Evolutionary conservation across 2,888 invertebrate species (phyloP).

Genomic region (Drosophila demipolita): DNA sequence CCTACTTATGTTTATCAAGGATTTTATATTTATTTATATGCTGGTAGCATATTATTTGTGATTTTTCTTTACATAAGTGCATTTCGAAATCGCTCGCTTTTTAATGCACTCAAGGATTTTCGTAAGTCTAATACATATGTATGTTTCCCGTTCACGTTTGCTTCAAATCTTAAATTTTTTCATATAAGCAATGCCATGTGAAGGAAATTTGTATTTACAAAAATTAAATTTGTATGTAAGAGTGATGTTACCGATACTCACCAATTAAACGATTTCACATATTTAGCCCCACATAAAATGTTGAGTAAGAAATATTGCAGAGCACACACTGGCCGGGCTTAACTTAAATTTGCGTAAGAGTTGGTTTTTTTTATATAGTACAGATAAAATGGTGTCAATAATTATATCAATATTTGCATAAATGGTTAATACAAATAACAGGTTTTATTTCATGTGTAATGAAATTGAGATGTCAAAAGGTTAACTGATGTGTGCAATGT

Average conservation of each 20-base stretch:
- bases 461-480: background rate
- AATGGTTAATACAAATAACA: background rate
- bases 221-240: background rate
- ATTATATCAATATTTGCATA: background rate
- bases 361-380: background rate
- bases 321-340: background rate
- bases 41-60: slow-evolving; percentile 91
- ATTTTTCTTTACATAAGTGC: slow-evolving; percentile 89
- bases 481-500: background rate
- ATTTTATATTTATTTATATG: slow-evolving; percentile 93
- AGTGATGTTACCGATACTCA: background rate
- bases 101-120: slow-evolving; percentile 86
- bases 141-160: background rate
- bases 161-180: background rate
- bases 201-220: background rate
- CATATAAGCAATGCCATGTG: background rate
- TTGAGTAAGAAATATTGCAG: background rate
- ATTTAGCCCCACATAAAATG: background rate
- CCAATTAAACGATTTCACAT: background rate
- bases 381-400: background rate
- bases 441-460: background rate
- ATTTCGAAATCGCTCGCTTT: slow-evolving; percentile 88
- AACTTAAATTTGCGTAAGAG: background rate
- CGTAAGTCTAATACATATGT: slow-evolving; percentile 79
- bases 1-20: slow-evolving; percentile 92